Evolutionary conservation across 2,797 vertebrate species (phyloP), one percentile per base, ranked within the genome.

Genomic region (Sciurus carolinensis): DNA sequence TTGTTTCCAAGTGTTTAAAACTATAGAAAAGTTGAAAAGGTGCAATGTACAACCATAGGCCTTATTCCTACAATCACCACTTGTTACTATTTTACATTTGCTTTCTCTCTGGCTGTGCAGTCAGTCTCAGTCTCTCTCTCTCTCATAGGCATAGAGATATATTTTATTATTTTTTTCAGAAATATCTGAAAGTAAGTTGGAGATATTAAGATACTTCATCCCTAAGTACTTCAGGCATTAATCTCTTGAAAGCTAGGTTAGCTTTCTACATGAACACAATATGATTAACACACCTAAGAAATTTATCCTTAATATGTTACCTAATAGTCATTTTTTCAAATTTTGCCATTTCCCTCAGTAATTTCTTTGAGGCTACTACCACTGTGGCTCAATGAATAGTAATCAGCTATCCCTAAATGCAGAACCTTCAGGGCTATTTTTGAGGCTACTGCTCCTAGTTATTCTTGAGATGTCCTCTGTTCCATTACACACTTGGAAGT

Each of bases 1-100:
- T 95, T 76, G 39, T 59, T 92, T 77, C 22, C 52, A 71, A 80
- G 20, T 75, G 15, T 93, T 94, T 8, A 80, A 47, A 84, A n/a
- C 36, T 15, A 39, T 24, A 39, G 44, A 69, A 57, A 66, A 54
- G 12, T 26, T 52, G 18, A 33, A 50, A 72, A 85, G 44, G 11
- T 39, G 11, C 15, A 33, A 17, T 8, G 6, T 69, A n/a, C 3
- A 82, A 9, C 39, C 33, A 20, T 3, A 13, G 22, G 9, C 7
- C 39, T 33, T 52, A n/a, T 54, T 30, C n/a, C 36, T 42, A 0
- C 8, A 7, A 0, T 47, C 15, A n/a, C 12, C n/a, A 3, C 0
- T 17, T 72, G 66, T 80, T 94, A 30, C 57, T 1, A 0, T 83
- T 50, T 85, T 52, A 1, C 8, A 28, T 14, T 75, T 18, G 15